phyloP scores from a whole-genome alignment of 1,140 invertebrate genomes.

The Kradibia gibbosae region DNA sequence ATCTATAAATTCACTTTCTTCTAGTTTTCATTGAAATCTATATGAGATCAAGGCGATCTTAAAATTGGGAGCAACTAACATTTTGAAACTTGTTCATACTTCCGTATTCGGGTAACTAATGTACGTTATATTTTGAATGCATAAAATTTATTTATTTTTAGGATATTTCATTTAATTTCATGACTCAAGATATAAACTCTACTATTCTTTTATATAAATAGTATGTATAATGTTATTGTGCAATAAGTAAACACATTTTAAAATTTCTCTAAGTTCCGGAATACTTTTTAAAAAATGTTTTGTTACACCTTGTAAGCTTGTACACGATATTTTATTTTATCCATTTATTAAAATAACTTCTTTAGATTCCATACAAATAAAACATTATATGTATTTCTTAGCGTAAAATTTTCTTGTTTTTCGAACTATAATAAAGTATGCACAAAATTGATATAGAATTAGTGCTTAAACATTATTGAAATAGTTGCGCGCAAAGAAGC shows the following conservation, averaged over 20 bases:
- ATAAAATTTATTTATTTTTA: conserved; percentile 10
- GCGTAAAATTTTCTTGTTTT: conserved; percentile 8
- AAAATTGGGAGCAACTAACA: conserved; percentile 35
- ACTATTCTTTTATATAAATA: conserved; percentile 41
- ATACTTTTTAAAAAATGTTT: conserved; percentile 28
- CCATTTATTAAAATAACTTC: conserved; percentile 42
- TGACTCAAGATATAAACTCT: conserved; percentile 33
- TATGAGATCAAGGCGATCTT: conserved; percentile 52
- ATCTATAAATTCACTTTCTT: conserved; percentile 39
- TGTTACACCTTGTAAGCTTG: not conserved
- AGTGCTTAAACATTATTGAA: conserved; percentile 20
- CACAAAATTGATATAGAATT: conserved; percentile 32
- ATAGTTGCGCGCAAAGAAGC: conserved; percentile 8
- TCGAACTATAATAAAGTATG: conserved; percentile 19
- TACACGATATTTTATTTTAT: conserved; percentile 1
- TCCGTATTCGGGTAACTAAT: conserved; percentile 27
- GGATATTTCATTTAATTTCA: conserved; percentile 3
- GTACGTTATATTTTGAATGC: conserved; percentile 5
- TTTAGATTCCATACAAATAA: conserved; percentile 14
- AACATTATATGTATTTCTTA: not conserved
- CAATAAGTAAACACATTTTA: conserved; percentile 25
- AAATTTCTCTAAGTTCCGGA: conserved; percentile 20
- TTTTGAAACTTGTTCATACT: conserved; percentile 8
- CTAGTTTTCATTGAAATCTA: conserved; percentile 43
- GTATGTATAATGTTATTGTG: conserved; percentile 21